Conservation (phyloP, 1,140 invertebrate genomes). For the Brachionus koreanus region DNA sequence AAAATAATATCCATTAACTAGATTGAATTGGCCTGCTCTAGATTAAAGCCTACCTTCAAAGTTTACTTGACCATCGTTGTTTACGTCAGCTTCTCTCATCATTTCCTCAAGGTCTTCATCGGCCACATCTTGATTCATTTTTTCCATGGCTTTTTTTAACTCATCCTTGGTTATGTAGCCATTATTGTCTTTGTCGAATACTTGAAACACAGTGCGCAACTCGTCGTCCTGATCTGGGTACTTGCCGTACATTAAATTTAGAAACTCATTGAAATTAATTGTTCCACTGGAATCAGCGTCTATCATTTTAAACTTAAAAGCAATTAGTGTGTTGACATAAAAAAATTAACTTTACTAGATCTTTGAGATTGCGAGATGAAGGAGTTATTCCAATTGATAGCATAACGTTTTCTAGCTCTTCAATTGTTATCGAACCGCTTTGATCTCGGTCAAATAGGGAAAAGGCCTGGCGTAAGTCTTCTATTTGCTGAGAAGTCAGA, state of each 20-base stretch:
- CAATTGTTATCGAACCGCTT: conserved; percentile 11
- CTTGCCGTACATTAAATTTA: conserved; percentile 23
- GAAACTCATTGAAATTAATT: conserved; percentile 38
- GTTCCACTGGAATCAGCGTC: conserved; percentile 19
- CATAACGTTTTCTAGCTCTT: conserved; percentile 42
- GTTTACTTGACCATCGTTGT: conserved; percentile 38
- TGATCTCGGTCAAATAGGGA: conserved; percentile 26
- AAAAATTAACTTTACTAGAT: not conserved
- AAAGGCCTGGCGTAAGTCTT: conserved; percentile 18
- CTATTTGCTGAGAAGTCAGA: conserved; percentile 3
- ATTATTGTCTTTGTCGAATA: conserved; percentile 39
- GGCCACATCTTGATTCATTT: conserved; percentile 8
- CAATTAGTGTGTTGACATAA: not conserved
- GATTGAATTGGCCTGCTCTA: not conserved
- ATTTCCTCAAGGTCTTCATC: conserved; percentile 43
- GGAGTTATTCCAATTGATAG: conserved; percentile 2
- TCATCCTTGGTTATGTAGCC: conserved; percentile 35
- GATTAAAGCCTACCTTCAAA: conserved; percentile 24
- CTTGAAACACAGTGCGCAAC: not conserved
- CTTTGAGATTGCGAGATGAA: not conserved
- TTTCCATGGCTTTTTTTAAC: conserved; percentile 27
- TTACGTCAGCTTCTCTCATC: conserved; percentile 35
- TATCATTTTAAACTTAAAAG: conserved; percentile 29
- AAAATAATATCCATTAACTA: not conserved
- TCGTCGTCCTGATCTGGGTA: not conserved